These are phyloP conservation scores for Gyrodactylus salaris DNA, from an alignment of 1,140 invertebrate species.

Conservation along the genomic window DNA sequence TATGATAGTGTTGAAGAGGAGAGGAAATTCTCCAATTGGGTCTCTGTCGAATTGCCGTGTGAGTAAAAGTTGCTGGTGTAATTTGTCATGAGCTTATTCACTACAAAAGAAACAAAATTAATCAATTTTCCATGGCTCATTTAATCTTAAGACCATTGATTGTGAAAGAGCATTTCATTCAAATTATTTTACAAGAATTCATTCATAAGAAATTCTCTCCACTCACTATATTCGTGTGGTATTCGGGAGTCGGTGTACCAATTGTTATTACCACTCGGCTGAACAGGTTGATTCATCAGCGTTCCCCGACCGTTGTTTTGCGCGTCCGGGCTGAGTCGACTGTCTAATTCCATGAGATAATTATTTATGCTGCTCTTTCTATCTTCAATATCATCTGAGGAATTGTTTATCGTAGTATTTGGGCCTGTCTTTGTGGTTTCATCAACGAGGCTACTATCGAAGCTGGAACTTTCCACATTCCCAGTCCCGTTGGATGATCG, in stretches of 20 bases:
- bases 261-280: too few relatives aligned
- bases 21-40: not conserved
- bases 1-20: not conserved
- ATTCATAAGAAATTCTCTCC: not conserved
- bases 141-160: too few relatives aligned
- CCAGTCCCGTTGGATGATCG: not conserved
- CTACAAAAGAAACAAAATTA: too few relatives aligned
- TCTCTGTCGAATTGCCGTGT: not conserved
- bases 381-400: not conserved
- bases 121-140: too few relatives aligned
- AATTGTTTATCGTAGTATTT: not conserved
- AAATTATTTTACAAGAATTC: not conserved
- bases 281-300: too few relatives aligned
- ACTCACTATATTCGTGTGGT: not conserved
- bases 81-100: not conserved
- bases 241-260: not conserved
- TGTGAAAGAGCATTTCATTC: too few relatives aligned
- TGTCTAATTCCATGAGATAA: not conserved
- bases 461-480: not conserved
- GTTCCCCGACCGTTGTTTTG: not conserved
- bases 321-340: not conserved
- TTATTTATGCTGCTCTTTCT: not conserved
- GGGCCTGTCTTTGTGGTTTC: not conserved
- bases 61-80: not conserved
- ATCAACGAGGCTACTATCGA: not conserved